phyloP scores from a whole-genome alignment of 2,797 vertebrate species.

The Adrianichthys oophorus region DNA sequence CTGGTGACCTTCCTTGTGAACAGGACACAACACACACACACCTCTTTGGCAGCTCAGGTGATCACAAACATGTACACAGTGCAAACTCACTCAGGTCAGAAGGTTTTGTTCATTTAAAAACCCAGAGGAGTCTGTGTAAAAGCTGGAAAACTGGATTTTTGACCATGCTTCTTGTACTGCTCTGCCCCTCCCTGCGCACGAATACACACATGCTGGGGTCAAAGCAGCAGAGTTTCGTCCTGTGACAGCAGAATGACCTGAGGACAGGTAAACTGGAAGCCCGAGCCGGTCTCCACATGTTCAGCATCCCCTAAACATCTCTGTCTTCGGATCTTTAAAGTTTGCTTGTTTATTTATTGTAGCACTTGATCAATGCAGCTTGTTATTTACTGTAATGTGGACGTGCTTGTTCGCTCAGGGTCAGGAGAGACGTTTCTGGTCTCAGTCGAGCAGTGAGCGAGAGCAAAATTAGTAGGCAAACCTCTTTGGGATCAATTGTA shows the following conservation, averaged over 20 bases:
- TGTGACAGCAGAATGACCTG: constrained; percentile 28
- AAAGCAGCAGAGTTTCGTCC: constrained; percentile 31
- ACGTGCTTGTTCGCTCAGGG: background rate
- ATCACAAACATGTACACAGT: constrained; percentile 17
- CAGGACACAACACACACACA: constrained; percentile 25
- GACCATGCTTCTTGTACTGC: constrained; percentile 3
- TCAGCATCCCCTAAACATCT: background rate
- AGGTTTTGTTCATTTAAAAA: constrained; percentile 24
- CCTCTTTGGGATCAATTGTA: background rate
- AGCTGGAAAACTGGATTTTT: constrained; percentile 67
- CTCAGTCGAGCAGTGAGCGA: background rate
- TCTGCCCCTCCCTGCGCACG: constrained; percentile 2
- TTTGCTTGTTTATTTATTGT: constrained; percentile 1
- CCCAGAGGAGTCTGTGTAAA: constrained; percentile 22
- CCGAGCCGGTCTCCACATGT: constrained; percentile 26
- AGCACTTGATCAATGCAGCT: background rate
- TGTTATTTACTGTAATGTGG: background rate
- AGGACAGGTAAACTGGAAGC: constrained; percentile 43
- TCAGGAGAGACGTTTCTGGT: constrained; percentile 3
- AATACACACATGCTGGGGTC: constrained; percentile 28
- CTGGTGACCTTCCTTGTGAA: constrained; percentile 43
- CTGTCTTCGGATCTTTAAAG: background rate
- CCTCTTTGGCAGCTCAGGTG: constrained; percentile 23
- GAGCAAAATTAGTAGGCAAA: background rate
- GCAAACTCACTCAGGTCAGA: constrained; percentile 36